Evolutionary conservation across 2,888 invertebrate genomes (phyloP), one percentile per base, ranked within the genome.

Genomic region (Drosophila mimetica): DNA sequence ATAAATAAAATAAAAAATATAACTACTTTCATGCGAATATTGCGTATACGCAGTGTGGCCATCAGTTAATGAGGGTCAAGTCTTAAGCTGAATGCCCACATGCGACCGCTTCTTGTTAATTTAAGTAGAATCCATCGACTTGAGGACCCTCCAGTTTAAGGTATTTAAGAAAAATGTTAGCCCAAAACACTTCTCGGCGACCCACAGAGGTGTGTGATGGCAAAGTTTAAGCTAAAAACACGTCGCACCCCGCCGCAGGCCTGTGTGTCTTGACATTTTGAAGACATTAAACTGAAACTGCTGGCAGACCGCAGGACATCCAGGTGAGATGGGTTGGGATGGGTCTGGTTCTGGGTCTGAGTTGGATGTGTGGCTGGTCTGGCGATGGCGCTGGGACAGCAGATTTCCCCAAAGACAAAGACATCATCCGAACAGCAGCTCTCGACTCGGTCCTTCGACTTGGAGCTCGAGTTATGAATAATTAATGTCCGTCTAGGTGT

Each of bases 401-500:
- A 76, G 78, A 85, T 85, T 81, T 85, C 86, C 86, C 86, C 51
- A 79, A 71, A 75, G 84, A 75, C 81, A 65, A 71, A 69, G 58
- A 72, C 78, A 71, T 50, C 69, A 57, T 53, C 65, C 50, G 25
- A 44, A 48, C 50, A 44, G 51, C 42, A 71, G 53, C 53, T 28
- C 57, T 44, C 30, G 30, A 46, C 46, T 30, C 25, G 41, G 59
- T 51, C 57, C 61, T 53, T 61, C 53, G 61, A 46, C 64, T 65
- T 37, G 61, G 55, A 67, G 74, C 71, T 79, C 79, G 77, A 80
- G 79, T 85, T 84, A 84, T 84, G 85, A 84, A 84, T 84, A 84
- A 85, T 84, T 85, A 79, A 84, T 83, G 79, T 70, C 77, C 59
- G 66, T 71, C 77, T 77, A 69, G 67, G 60, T 66, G 61, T 67